A percentile compares a stretch with the other conserved stretches of the same genome.
phyloP scores from a whole-genome alignment of 2,888 invertebrate genomes.

The Atherix ibis region DNA sequence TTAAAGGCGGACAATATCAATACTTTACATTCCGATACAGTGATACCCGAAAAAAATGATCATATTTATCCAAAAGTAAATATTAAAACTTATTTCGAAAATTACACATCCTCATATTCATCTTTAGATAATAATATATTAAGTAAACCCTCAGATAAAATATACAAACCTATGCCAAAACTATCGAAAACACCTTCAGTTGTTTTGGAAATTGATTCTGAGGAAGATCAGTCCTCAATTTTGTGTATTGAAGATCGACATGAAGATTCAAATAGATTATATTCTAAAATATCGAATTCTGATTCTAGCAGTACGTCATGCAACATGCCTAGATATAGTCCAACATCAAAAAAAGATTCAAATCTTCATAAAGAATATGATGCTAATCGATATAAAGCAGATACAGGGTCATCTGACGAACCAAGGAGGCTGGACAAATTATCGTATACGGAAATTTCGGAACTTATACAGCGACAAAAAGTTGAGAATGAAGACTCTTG shows the following conservation, averaged over 20 bases:
- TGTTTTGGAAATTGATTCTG: slow-evolving; percentile 17
- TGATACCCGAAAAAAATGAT: no score
- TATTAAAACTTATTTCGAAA: background rate
- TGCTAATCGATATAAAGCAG: no score
- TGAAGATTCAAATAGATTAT: slow-evolving; percentile 14
- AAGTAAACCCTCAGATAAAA: background rate
- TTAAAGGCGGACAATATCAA: slow-evolving; percentile 2
- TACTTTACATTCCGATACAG: background rate
- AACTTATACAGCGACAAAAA: slow-evolving; percentile 17
- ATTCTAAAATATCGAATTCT: slow-evolving; percentile 3
- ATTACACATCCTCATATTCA: background rate
- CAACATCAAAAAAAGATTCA: no score
- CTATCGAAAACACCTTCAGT: slow-evolving; percentile 7
- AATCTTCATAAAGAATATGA: no score
- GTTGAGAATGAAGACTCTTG: no score
- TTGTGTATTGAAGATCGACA: slow-evolving; percentile 14
- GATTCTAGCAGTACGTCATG: background rate
- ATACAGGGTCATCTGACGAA: no score
- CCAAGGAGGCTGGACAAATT: no score
- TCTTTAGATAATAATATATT: background rate
- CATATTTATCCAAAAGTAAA: background rate
- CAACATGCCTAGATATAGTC: no score
- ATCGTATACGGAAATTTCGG: slow-evolving; percentile 24
- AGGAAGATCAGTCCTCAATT: slow-evolving; percentile 13
- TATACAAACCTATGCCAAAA: background rate